phyloP scores from a whole-genome alignment of 1,140 invertebrate genomes.

The Goniozus legneri region DNA sequence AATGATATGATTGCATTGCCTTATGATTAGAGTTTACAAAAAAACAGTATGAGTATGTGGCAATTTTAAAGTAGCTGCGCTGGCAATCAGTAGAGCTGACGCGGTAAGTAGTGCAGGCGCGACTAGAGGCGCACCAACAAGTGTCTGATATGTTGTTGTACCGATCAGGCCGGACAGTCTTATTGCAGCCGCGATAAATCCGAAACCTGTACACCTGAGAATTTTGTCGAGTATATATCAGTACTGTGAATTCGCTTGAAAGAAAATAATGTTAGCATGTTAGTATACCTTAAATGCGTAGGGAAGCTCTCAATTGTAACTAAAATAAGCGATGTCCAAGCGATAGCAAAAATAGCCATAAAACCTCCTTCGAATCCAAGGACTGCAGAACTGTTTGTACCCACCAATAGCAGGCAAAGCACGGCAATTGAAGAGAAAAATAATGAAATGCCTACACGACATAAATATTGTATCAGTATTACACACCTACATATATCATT shows the following conservation, averaged over 20 bases:
- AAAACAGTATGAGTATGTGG: slow-evolving; percentile 45
- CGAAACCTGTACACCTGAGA: slow-evolving; percentile 44
- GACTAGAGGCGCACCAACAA: slow-evolving; percentile 36
- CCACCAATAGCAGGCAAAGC: slow-evolving; percentile 36
- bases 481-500: not conserved
- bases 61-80: slow-evolving; percentile 42
- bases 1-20: too few relatives aligned
- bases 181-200: slow-evolving; percentile 39
- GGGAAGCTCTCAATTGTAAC: slow-evolving; percentile 44
- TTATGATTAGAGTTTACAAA: slow-evolving; percentile 40
- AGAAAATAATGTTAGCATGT: not conserved
- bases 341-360: slow-evolving; percentile 38
- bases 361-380: slow-evolving; percentile 45
- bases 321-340: slow-evolving; percentile 41
- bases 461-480: not conserved
- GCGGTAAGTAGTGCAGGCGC: slow-evolving; percentile 40
- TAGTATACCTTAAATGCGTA: slow-evolving; percentile 38
- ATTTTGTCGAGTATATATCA: not conserved
- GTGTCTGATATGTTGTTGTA: slow-evolving; percentile 39
- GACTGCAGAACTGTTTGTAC: slow-evolving; percentile 34
- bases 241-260: not conserved
- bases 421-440: slow-evolving; percentile 39
- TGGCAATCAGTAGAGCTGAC: slow-evolving; percentile 35
- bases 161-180: slow-evolving; percentile 41
- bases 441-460: slow-evolving; percentile 35